Evolutionary conservation across 2,888 invertebrate species (phyloP), one percentile per base, ranked within the genome.

Genomic region (Hydriomena furcata): DNA sequence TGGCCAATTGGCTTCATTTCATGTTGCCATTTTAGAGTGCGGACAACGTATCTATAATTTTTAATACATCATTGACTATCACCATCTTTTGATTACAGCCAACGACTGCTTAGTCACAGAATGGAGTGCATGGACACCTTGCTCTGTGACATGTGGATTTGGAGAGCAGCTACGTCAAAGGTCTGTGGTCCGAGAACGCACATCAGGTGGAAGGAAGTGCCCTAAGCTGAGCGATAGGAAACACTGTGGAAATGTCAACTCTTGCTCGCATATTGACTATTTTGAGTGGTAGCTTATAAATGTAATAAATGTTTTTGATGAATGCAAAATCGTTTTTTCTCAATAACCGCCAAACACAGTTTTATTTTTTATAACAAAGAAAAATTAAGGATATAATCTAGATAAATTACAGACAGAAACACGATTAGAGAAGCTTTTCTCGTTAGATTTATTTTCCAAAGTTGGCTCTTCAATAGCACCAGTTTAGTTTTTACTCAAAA

Each of bases 131-230:
- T 97, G 97, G 97, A 93, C 94, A 57, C 90, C 93, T 1, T 98
- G 98, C 88, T 96, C 95, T 68, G 95, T 94, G 66, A 94, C 95
- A 24, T 98, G 98, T 74, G 97, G 97, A 37, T 96, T 97, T 59
- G 97, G 98, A 1, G 95, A 96, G 77, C 95, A 95, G 91, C 93
- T 93, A 73, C 93, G 97, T 54, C 92, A 92, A 63, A 91, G 97
- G 47, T 93, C 92, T 58, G 93, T 98, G 32, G 75, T 94, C 58
- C 93, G 94, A 67, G 93, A 94, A 72, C 94, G 95, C 37, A 92
- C 94, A 58, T 91, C 94, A 37, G 95, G 95, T 5, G 97, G 97
- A 3, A 90, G 93, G 13, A 69, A 76, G 27, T 89, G 89, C 58
- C 88, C 89, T 0, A 24, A 62, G 8, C 73, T 89, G 0, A 73